phyloP scores from a whole-genome alignment of 2,888 invertebrate genomes.

The Melieria crassipennis region DNA sequence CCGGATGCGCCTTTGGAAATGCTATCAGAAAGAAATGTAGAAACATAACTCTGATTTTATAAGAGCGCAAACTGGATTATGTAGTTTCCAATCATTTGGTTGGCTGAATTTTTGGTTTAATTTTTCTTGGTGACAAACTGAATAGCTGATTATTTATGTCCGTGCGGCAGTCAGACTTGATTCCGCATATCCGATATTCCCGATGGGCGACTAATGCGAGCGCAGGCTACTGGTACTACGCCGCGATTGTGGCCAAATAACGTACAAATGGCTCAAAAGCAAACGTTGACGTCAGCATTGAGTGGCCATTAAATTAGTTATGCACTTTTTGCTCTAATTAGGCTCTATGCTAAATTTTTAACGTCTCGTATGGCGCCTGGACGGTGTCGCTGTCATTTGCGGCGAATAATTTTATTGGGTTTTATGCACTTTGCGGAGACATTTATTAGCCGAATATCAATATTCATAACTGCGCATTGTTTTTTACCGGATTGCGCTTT shows the following conservation, averaged over 20 bases:
- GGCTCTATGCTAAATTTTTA: background rate
- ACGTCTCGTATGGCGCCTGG: too few species aligned
- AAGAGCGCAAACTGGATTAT: background rate
- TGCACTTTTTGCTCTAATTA: constrained; percentile 16
- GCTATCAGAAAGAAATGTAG: background rate
- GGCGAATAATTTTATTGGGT: constrained; percentile 17
- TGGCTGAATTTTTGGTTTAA: background rate
- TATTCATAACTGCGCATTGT: background rate
- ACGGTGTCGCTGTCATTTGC: constrained; percentile 18
- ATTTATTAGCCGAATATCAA: background rate
- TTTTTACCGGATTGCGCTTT: background rate
- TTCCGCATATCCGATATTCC: background rate
- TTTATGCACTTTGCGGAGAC: constrained; percentile 15
- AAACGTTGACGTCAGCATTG: constrained; percentile 22
- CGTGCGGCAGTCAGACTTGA: background rate
- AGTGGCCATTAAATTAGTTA: background rate
- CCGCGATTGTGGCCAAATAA: background rate
- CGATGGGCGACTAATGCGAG: too few species aligned
- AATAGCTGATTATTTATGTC: background rate
- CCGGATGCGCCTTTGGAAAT: constrained; percentile 26
- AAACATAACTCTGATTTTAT: background rate
- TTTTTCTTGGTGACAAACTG: constrained; percentile 2
- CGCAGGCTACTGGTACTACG: constrained; percentile 33
- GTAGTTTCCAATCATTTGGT: background rate
- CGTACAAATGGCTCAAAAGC: constrained; percentile 4